Evolutionary conservation across 1,140 invertebrate genomes (phyloP).

Genomic region (Paraescarpia echinospica): DNA sequence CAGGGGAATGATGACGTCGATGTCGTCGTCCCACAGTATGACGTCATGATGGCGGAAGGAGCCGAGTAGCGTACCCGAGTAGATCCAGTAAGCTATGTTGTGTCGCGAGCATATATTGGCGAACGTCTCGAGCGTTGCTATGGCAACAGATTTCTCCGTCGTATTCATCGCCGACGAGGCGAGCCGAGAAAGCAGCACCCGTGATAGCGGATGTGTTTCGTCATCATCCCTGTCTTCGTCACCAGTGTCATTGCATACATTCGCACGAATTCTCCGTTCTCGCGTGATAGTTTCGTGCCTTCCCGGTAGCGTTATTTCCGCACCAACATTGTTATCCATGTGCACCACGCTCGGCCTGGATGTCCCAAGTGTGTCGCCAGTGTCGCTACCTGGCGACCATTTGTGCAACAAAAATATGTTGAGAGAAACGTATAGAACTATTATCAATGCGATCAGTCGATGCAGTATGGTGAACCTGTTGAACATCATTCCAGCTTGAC

Average conservation of each 20-base stretch:
- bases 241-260: background rate
- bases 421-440: background rate
- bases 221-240: background rate
- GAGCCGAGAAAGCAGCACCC: background rate
- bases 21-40: slow-evolving; percentile 37
- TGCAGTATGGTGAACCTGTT: background rate
- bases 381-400: background rate
- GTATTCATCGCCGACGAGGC: background rate
- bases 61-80: slow-evolving; percentile 33
- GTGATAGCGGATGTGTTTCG: background rate
- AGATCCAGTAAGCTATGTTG: slow-evolving; percentile 32
- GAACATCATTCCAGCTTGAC: background rate
- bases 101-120: background rate
- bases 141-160: background rate
- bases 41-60: slow-evolving; percentile 34
- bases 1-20: slow-evolving; percentile 28
- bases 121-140: background rate
- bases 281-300: background rate
- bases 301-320: background rate
- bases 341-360: background rate
- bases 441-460: background rate
- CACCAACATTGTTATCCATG: background rate
- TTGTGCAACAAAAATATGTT: background rate
- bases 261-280: background rate
- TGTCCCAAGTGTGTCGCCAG: background rate